Evolutionary conservation across 2,113 vertebrate genomes (phyloP).

Genomic region (Elephas maximus): DNA sequence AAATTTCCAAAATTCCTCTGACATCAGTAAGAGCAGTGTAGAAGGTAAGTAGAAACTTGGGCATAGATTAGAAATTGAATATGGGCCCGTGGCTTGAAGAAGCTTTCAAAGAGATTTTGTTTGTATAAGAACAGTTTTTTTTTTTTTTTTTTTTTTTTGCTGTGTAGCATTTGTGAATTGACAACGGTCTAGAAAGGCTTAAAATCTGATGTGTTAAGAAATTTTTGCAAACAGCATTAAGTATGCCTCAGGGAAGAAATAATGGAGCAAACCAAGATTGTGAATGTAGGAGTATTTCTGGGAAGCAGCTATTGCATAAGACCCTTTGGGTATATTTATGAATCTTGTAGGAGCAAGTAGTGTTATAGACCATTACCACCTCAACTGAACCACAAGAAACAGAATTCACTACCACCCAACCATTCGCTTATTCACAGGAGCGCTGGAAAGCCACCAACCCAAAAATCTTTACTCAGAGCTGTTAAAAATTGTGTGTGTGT

Average conservation of each 20-base stretch:
- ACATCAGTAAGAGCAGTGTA: background rate
- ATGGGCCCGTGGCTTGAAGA: background rate
- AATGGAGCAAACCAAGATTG: slow-evolving; percentile 30
- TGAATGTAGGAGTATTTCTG: slow-evolving; percentile 39
- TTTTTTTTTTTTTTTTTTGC: background rate
- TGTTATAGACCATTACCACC: background rate
- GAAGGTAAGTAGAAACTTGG: background rate
- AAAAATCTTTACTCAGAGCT: background rate
- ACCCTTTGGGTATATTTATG: slow-evolving; percentile 23
- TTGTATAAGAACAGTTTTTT: background rate
- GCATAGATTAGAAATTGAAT: background rate
- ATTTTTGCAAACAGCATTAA: slow-evolving; percentile 69
- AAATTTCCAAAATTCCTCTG: background rate
- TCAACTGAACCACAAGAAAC: background rate
- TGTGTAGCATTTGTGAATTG: slow-evolving; percentile 43
- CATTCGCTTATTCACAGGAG: background rate
- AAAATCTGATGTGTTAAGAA: slow-evolving; percentile 64
- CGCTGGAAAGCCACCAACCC: background rate
- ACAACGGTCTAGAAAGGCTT: slow-evolving; percentile 66
- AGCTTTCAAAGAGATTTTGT: slow-evolving; percentile 53
- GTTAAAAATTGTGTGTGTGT: background rate
- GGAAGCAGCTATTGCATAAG: slow-evolving; percentile 52
- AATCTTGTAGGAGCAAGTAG: background rate
- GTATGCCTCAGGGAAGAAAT: slow-evolving; percentile 64
- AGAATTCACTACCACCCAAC: background rate